Evolutionary conservation across 2,888 invertebrate genomes (phyloP), one percentile per base, ranked within the genome.

Genomic region (Eupithecia insigniata): DNA sequence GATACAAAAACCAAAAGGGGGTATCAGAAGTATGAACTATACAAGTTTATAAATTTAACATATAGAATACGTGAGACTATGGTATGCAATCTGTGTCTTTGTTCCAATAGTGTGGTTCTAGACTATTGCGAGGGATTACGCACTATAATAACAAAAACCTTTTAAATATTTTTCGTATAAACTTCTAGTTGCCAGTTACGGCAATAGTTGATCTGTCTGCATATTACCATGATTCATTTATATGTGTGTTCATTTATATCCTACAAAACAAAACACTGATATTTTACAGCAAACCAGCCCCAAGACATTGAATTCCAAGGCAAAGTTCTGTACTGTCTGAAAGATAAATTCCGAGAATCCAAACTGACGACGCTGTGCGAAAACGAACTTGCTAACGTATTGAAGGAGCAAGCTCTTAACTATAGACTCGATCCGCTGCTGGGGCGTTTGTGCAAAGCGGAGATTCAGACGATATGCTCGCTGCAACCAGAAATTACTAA

Each of bases 401-500:
- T 99, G 69, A 96, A 97, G 84, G 98, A 98, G 81, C 97, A 98
- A 82, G 99, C 99, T 18, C 91, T 98, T 43, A 98, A 99, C 90
- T 97, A 98, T 85, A 96, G 98, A 82, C 94, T 99, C 72, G 98
- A 99, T 94, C 98, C 99, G 1, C 92, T 98, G 61, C 94, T 99
- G 43, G 96, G 97, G 74, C 96, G 96, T 69, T 95, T 98, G 70
- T 99, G 99, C 87, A 95, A 95, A 82, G 95, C 95, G 10, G 96
- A 96, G 90, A 95, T 96, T 81, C 95, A 96, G 82, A 95, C 96
- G 2, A 95, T 96, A 75, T 96, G 96, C 88, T 89, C 93, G 71
- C 86, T 90, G 16, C 88, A 91, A 61, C 89, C 90, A 80, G 93
- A 93, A 76, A 88, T 92, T 64, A 92, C 93, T 6, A 92, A 89